Base-by-base conservation (phyloP, 2,113 vertebrate genomes). In the Blennius ocellaris region DNA sequence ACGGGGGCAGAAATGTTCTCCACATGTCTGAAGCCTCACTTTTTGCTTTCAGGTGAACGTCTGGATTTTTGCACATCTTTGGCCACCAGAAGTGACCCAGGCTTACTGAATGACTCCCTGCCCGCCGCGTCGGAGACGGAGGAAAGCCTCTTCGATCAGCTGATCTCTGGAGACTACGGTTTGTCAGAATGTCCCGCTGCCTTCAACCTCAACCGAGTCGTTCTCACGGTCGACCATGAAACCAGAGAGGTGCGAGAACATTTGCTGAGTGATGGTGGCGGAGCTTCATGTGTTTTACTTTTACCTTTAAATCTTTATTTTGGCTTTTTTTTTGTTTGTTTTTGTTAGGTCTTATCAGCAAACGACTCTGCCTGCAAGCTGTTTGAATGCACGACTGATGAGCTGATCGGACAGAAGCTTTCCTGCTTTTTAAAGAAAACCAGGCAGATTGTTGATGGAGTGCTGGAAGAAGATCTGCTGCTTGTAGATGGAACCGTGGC, bases 311-410 rank as follows among this genome's bases (percentile, higher is more conserved):
- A 5, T 45, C 40, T 43, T 59, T 0, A 44, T 43, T 30, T 30
- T 30, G 21, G 21, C 21, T 30, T 30, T 30, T 30, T 30, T 30
- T 30, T 30, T 30, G 2, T 30, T 30, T 30, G 2, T 30, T 30
- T 30, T 30, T 30, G 2, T 36, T 72, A 99, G 97, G 94, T 99
- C 85, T 76, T 96, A 14, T 94, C 96, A 66, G 95, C 93, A 66
- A 98, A 97, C 50, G 93, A 97, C 61, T 90, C 90, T 84, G 97
- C 96, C 5, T 95, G 94, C 88, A 94, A 89, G 53, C 87, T 98
- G 52, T 93, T 99, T 87, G 95, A 95, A 21, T 95, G 92, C 60
- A 93, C 90, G 10, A 81, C 89, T 51, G 69, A 88, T 11, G 94
- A 96, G 7, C 78, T 99, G 69, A 93, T 96, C 58, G 96, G 96